Percentiles rank a stretch among this genome's conserved stretches.
These are phyloP conservation scores for Lophotriccus pileatus DNA, from an alignment of 2,797 vertebrate genomes.

Conservation along the genomic window DNA sequence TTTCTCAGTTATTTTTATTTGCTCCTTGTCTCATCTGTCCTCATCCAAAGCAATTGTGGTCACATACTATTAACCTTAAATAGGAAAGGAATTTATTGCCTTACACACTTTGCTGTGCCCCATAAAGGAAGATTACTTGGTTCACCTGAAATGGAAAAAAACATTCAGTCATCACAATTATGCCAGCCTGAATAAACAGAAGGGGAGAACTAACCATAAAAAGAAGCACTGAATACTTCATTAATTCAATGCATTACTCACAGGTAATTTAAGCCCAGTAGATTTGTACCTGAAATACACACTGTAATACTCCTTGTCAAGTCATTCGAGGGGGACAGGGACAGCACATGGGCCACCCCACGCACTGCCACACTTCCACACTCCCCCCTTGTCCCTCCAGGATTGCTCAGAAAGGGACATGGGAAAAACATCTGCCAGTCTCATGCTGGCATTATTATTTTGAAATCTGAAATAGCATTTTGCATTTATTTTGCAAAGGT, in stretches of 20 bases:
- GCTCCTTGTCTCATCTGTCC: fast-evolving
- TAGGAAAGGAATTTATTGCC: background rate
- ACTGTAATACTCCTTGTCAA: background rate
- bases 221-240: background rate
- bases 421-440: background rate
- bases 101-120: background rate
- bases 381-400: background rate
- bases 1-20: background rate
- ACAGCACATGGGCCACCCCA: background rate
- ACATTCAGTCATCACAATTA: background rate
- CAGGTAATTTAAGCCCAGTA: background rate
- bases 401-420: background rate
- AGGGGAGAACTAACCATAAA: background rate
- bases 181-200: background rate
- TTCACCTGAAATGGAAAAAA: background rate
- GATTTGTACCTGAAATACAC: background rate
- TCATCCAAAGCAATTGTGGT: background rate
- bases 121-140: background rate
- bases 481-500: background rate
- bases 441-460: background rate
- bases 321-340: background rate
- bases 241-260: background rate
- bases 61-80: background rate
- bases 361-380: background rate
- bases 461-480: background rate